Base-by-base conservation (phyloP, 1,140 invertebrate genomes). In the Diachasmimorpha longicaudata region DNA sequence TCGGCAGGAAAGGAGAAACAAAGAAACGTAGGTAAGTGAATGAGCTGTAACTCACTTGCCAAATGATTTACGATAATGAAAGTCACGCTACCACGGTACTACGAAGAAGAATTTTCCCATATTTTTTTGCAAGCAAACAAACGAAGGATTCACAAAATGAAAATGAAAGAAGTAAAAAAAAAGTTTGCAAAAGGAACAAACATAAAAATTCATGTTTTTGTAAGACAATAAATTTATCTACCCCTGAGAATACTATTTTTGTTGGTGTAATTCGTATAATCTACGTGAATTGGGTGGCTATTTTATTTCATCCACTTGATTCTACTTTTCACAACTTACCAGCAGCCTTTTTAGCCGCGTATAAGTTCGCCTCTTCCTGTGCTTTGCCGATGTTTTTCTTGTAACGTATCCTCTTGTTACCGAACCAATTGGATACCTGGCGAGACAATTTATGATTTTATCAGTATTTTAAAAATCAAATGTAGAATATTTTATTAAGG, bases 341-440 rank as follows among this genome's bases (percentile, higher is more conserved):
- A 78, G 98, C 97, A 84, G 98, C 97, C 89, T 99, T 99, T 91
- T 99, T 99, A 66, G 98, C 98, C 79, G 98, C 98, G 89, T 99
- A 99, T 81, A 99, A 91, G 90, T 99, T 99, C 44, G 99, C 98
- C 90, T 99, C 99, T 90, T 99, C 99, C 89, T 99, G 98, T 73
- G 98, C 98, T 90, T 99, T 99, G 79, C 98, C 98, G 79, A 99
- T 99, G 89, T 99, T 99, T 91, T 99, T 99, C 94, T 99, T 99
- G 91, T 99, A 99, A 84, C 99, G 94, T 91, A 99, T 99, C 85
- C 99, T 93, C 89, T 99, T 99, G 91, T 99, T 99, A 79, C 99
- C 99, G 88, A 99, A 99, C 99, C 99, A 99, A 92, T 98, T 98
- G 74, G 96, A 98, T 72, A 98, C 96, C 95, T 98, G 91, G 86